Evolutionary conservation across 2,113 vertebrate genomes (phyloP), one percentile per base, ranked within the genome.

Genomic region (Cromileptes altivelis): DNA sequence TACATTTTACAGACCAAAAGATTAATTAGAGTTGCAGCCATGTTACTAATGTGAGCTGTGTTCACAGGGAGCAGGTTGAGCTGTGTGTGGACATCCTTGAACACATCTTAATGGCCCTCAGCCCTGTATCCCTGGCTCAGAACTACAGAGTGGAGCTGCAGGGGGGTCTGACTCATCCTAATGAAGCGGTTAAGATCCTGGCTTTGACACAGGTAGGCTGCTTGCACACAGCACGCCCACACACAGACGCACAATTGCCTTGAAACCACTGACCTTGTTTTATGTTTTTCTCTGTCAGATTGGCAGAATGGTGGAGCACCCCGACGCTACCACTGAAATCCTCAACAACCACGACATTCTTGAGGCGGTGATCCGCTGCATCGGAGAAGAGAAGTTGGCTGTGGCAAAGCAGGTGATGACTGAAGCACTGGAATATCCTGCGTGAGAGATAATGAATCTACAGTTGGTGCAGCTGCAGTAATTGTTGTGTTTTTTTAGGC

Each of bases 1-100:
- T 11, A 45, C 11, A 45, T 3, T 9, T 45, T 45, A 11, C 10
- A 45, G 42, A 8, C 42, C 42, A 45, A 45, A 42, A 10, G 42
- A 37, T 37, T 37, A 6, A 37, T 37, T 7, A 37, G 33, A 45
- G 10, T 45, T 45, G 42, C 47, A 71, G 21, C 37, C 47, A 56
- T 58, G 9, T 53, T 40, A 18, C 4, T 72, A 50, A 80, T 50
- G 45, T 60, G 25, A 69, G 18, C 50, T 74, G 10, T 85, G 49
- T 85, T 87, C 18, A 23, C 91, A 99, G 98, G 88, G 97, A 97
- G 86, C 97, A 97, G 88, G 95, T 96, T 8, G 88, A 97, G 57
- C 85, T 96, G 0, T 99, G 98, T 68, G 97, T 98, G 25, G 96
- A 96, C 37, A 96, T 99, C 87, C 94, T 99, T 81, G 95, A 97